Base-by-base conservation (phyloP, 2,113 vertebrate genomes). In the Gorsachius goisagi region DNA sequence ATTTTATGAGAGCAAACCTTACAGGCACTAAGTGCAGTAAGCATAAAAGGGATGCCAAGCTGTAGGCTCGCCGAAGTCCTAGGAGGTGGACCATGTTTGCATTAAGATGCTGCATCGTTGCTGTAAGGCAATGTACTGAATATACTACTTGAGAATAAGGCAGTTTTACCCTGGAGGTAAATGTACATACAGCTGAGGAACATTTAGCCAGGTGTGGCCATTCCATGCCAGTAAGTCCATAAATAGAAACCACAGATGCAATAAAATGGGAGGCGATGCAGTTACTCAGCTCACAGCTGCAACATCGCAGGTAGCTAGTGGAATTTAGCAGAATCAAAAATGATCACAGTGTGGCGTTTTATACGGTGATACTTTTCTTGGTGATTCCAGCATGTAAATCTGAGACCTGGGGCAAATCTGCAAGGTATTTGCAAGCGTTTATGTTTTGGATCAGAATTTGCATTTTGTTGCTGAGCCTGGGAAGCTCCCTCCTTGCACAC, bases 131-230 rank as follows among this genome's bases (percentile, higher is more conserved):
- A n/a, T 58, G 1, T 45, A 45, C 45, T 74, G 76, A 74, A 67
- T 47, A 59, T 37, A 41, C 55, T 88, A 37, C 63, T 95, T 71
- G 45, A 80, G 18, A 93, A 80, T 64, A 84, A 93, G 19, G 26
- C 37, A 86, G n/a, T 90, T 92, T 86, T 86, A 62, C 37, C 76
- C 90, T 88, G 59, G 41, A 93, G 79, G 72, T 86, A 86, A 80
- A 62, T 55, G 53, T 77, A 63, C 33, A 37, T 86, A 56, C 22
- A 62, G 72, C 62, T 83, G 69, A 86, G 59, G 52, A 86, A 83
- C 80, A 47, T 88, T 93, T 93, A 94, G 79, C 72, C 90, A 95
- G 83, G 79, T 95, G 88, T 84, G 76, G 63, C 56, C 30, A 50
- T 90, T 95, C 78, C 32, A 33, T 81, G 68, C 47, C 73, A 90